Evolutionary conservation across 2,888 invertebrate species (phyloP).

Genomic region (Nomada flava): DNA sequence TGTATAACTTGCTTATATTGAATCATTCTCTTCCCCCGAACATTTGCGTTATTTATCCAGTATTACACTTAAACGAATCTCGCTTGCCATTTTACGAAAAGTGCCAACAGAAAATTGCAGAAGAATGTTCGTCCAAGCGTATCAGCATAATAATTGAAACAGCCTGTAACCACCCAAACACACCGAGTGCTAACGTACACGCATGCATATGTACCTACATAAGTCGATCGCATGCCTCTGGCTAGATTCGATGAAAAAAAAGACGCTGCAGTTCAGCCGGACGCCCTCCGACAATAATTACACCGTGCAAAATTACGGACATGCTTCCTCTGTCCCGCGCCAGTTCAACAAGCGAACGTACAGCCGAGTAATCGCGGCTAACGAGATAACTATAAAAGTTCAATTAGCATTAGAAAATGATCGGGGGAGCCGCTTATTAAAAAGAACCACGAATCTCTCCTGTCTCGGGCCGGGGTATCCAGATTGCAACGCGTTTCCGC

Average conservation of each 20-base stretch:
- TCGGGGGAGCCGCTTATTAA: conserved; percentile 16
- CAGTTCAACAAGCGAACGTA: no score
- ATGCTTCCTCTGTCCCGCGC: not conserved
- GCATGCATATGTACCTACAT: no score
- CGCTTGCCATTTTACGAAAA: no score
- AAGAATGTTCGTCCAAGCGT: no score
- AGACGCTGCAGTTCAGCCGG: not conserved
- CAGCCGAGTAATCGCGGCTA: conserved; percentile 22
- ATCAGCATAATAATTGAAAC: not conserved
- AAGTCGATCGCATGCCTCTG: not conserved
- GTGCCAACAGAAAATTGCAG: no score
- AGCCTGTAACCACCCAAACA: not conserved
- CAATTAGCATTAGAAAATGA: conserved; percentile 42
- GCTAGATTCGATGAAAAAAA: not conserved
- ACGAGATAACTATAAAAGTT: conserved; percentile 50
- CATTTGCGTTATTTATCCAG: no score
- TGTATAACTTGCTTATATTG: not conserved
- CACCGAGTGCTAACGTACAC: not conserved
- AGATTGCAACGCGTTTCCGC: conserved; percentile 53
- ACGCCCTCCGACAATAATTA: conserved; percentile 13
- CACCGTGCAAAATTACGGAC: conserved; percentile 10
- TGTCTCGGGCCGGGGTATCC: not conserved
- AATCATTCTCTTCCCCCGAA: not conserved
- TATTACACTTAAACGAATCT: no score
- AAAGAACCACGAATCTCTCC: not conserved